Conservation (phyloP, 2,888 invertebrate species). For the Galeopsomyia nigrocyanea region DNA sequence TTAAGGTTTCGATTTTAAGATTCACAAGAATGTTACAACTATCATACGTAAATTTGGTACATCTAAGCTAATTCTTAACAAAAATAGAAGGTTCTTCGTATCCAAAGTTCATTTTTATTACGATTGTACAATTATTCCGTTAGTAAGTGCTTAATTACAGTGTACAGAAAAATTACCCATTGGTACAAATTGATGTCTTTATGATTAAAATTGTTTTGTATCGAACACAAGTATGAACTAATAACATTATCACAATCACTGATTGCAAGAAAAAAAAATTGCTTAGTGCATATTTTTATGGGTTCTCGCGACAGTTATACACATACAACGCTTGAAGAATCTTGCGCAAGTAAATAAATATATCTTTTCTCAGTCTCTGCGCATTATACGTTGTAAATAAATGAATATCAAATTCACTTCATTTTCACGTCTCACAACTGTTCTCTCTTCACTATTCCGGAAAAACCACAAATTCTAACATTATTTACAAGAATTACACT, state of each 20-base stretch:
- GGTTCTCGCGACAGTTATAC: constrained; percentile 3
- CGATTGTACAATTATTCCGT: constrained; percentile 11
- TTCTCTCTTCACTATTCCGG: constrained; percentile 28
- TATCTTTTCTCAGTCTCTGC: constrained; percentile 44
- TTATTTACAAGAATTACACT: constrained; percentile 47
- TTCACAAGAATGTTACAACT: no score
- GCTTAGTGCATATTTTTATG: constrained; percentile 12
- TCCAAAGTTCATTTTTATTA: neutral
- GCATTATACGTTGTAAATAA: constrained; percentile 34
- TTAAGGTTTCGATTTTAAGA: no score
- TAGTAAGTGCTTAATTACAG: constrained; percentile 4
- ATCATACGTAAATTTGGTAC: no score
- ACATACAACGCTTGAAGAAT: constrained; percentile 33
- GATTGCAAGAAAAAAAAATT: constrained; percentile 23
- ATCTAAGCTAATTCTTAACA: no score
- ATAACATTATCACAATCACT: constrained; percentile 22
- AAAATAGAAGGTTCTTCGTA: no score
- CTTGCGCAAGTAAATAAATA: constrained; percentile 40
- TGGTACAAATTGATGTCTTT: constrained; percentile 13
- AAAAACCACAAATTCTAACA: constrained; percentile 39
- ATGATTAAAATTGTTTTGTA: constrained; percentile 17
- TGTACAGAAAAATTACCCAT: constrained; percentile 28
- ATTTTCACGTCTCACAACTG: constrained; percentile 27
- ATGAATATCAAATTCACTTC: constrained; percentile 44
- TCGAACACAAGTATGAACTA: constrained; percentile 32